phyloP scores from a whole-genome alignment of 2,797 vertebrate genomes.

The Otolemur crassicaudatus region DNA sequence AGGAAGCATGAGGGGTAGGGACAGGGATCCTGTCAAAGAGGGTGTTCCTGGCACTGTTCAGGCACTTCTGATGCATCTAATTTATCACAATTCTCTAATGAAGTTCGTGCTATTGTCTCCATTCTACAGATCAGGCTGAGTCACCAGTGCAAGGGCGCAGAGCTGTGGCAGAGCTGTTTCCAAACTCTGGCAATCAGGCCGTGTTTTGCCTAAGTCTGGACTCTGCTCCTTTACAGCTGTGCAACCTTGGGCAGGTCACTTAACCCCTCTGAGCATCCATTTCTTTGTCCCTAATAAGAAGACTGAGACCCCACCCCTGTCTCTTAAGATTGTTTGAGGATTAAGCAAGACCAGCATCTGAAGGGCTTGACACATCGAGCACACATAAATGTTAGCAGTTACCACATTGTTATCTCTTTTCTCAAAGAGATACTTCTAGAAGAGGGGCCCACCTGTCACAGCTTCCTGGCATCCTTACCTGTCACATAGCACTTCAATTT shows the following conservation, averaged over 20 bases:
- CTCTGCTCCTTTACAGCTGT: background rate
- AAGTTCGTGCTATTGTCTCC: no score
- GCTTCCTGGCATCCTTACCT: background rate
- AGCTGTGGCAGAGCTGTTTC: background rate
- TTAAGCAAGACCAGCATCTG: background rate
- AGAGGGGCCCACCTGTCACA: background rate
- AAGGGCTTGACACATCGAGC: no score
- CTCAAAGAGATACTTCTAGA: background rate
- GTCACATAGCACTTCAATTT: fast-evolving
- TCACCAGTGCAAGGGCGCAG: background rate
- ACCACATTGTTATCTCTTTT: background rate
- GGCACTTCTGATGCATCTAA: fast-evolving
- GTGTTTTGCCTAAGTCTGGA: background rate
- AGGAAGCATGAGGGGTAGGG: background rate
- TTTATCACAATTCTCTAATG: background rate
- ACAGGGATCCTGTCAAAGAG: background rate
- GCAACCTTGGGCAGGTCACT: background rate
- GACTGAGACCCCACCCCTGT: background rate
- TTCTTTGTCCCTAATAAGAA: background rate
- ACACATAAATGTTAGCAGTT: no score
- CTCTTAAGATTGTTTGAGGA: background rate
- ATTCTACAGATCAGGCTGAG: background rate
- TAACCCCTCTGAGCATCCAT: background rate
- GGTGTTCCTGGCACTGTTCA: fast-evolving
- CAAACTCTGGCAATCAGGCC: background rate